phyloP scores from a whole-genome alignment of 2,113 vertebrate species.

The Rhinoptilus africanus region DNA sequence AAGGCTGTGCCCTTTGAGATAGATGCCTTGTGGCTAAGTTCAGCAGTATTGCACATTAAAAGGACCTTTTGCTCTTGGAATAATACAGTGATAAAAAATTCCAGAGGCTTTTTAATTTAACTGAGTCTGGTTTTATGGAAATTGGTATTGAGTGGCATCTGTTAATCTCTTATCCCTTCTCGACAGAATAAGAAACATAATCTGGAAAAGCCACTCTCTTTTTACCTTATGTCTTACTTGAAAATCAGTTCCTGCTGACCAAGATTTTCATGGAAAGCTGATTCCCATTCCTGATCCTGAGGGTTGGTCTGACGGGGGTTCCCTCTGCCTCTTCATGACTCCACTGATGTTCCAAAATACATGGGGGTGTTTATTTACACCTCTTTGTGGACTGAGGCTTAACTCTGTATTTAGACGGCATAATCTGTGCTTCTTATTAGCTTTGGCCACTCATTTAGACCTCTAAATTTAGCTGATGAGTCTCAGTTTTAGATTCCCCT shows the following conservation, averaged over 20 bases:
- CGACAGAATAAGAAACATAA: not conserved
- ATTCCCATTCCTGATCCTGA: not conserved
- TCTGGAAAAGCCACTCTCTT: not conserved
- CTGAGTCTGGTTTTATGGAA: not conserved
- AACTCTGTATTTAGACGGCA: not conserved
- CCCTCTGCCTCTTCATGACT: not conserved
- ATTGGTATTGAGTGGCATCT: not conserved
- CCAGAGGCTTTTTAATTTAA: slow-evolving; percentile 32
- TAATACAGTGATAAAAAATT: not conserved
- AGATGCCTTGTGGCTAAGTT: slow-evolving; percentile 35
- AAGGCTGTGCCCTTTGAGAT: slow-evolving; percentile 16
- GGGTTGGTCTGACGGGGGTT: not conserved
- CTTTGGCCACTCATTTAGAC: not conserved
- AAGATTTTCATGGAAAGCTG: not conserved
- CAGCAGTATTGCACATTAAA: slow-evolving; percentile 25
- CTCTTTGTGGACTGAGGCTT: not conserved
- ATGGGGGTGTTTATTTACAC: not conserved
- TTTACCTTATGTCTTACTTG: not conserved
- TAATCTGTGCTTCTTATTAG: slow-evolving; percentile 5
- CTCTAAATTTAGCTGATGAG: not conserved
- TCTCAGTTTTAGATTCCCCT: not conserved
- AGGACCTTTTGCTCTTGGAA: slow-evolving; percentile 34
- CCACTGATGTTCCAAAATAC: not conserved
- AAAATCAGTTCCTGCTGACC: not conserved
- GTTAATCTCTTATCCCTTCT: not conserved